Base-by-base conservation (phyloP, 2,888 invertebrate species). In the Empis livida region DNA sequence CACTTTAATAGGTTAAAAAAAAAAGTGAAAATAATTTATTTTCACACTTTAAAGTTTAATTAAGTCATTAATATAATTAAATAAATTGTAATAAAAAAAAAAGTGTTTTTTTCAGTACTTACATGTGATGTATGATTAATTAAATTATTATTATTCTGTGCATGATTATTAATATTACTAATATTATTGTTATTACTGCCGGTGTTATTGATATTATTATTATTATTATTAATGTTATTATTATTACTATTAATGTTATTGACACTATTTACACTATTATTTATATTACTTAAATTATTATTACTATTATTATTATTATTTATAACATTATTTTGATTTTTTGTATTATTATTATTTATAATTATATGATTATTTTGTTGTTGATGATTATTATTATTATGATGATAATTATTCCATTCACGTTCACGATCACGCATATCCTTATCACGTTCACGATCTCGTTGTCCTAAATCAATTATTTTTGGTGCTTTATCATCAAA, bases 401-500 rank as follows among this genome's bases (percentile, higher is more conserved):
- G 53, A 45, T 55, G 51, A 43, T 53, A 52, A 47, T 50, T 47
- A 52, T 57, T 58, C 59, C 59, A 59, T 52, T 57, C 56, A 38
- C 57, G 56, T 51, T 59, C 59, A 43, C 59, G 56, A 52, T 55
- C 59, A 47, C 58, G 44, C 46, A 55, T 55, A 45, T 58, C 57
- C 39, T 56, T 54, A 35, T 56, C 68, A 55, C 69, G 70, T 57
- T 74, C 68, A 49, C 71, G 68, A 62, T 73, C 71, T 54, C 71
- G 69, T 59, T 73, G 75, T 44, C 73, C 74, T 32, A 73, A 73
- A 54, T 75, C 75, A 59, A 75, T 70, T 47, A 68, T 66, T 65
- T 75, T 75, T 59, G 75, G 74, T 60, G 68, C 62, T 63, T 76
- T 75, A 55, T 75, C 75, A 54, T 70, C 72, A 65, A 74, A 70